A percentile compares a stretch with the other conserved stretches of the same genome.
Conservation (phyloP, 1,140 invertebrate species). For the Ceratoteleas bidentatus region DNA sequence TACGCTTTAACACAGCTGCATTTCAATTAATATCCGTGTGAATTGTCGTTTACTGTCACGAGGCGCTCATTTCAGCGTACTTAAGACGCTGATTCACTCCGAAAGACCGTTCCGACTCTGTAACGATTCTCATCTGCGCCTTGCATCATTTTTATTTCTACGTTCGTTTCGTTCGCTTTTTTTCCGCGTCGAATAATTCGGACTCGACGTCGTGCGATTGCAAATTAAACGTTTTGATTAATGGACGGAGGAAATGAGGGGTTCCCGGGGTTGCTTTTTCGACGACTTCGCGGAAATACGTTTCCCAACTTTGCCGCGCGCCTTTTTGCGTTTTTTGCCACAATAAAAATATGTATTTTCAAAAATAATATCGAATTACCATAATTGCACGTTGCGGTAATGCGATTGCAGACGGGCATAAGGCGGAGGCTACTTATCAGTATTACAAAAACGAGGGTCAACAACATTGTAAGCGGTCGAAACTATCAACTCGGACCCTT, state of each 20-base stretch:
- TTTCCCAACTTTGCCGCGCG: no score
- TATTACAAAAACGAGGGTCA: conserved; percentile 4
- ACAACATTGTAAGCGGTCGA: conserved; percentile 2
- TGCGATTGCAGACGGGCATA: conserved; percentile 13
- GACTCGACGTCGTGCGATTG: no score
- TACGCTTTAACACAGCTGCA: conserved; percentile 52
- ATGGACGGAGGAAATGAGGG: no score
- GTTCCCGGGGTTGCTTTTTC: no score
- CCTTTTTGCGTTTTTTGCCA: no score
- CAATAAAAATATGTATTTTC: conserved; percentile 13
- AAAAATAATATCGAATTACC: conserved; percentile 36
- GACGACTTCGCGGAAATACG: no score
- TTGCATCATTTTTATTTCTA: neutral
- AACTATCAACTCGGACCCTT: no score
- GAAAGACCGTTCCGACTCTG: neutral
- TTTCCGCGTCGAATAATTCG: no score
- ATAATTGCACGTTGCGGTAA: conserved; percentile 18
- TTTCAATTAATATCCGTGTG: conserved; percentile 62
- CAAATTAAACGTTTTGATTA: no score
- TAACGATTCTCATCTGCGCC: conserved; percentile 2
- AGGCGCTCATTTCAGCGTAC: conserved; percentile 43
- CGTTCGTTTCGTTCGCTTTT: no score
- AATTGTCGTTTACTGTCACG: conserved; percentile 59
- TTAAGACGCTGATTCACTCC: conserved; percentile 48
- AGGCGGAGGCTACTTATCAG: conserved; percentile 6